Conservation (phyloP, 2,888 invertebrate species). For the Nemotelus pantherinus region DNA sequence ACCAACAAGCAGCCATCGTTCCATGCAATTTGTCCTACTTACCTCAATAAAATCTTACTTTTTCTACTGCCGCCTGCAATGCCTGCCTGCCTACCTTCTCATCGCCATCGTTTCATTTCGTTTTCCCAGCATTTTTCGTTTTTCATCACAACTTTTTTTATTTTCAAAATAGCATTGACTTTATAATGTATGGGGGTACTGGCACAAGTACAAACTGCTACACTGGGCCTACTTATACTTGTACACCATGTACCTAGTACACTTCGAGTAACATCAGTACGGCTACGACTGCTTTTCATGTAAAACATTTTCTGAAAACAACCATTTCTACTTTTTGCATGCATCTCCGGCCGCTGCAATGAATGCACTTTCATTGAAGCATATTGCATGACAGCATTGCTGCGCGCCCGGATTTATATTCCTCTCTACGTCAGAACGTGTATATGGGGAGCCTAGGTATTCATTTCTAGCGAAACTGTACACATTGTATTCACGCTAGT, state of each 20-base stretch:
- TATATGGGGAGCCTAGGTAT: too few relatives aligned
- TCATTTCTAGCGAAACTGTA: too few relatives aligned
- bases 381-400: conserved; percentile 1
- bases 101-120: not conserved
- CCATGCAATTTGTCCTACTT: conserved; percentile 42
- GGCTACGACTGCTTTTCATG: conserved; percentile 19
- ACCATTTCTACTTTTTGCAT: conserved; percentile 26
- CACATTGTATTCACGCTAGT: too few relatives aligned
- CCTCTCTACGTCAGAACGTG: not conserved
- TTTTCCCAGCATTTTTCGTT: not conserved
- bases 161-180: conserved; percentile 28
- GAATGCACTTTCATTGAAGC: conserved; percentile 32
- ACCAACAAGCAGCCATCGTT: conserved; percentile 12
- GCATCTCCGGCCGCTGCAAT: conserved; percentile 4
- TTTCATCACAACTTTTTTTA: not conserved
- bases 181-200: not conserved
- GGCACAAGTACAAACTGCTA: not conserved
- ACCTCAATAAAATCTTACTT: conserved; percentile 45
- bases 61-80: not conserved
- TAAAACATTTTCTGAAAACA: not conserved
- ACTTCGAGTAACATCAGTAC: too few relatives aligned
- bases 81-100: too few relatives aligned
- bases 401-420: not conserved
- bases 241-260: not conserved
- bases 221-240: not conserved